Percentiles rank a stretch among this genome's conserved stretches.
phyloP scores from a whole-genome alignment of 2,113 vertebrate genomes.

The Indicator indicator region DNA sequence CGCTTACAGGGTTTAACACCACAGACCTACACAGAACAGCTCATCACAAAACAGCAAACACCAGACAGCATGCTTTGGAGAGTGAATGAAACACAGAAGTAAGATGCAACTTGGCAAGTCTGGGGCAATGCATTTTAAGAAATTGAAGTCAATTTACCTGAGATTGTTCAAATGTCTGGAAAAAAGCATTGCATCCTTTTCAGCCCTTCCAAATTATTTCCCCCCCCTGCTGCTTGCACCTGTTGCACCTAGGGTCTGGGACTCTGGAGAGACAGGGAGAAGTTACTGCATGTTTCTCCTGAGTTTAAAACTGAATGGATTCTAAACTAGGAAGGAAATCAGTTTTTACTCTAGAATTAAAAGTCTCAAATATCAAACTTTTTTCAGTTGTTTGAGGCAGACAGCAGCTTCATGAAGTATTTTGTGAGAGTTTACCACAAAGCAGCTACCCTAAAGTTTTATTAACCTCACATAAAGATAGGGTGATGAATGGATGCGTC shows the following conservation, averaged over 20 bases:
- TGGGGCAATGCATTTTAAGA: background rate
- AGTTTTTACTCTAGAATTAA: background rate
- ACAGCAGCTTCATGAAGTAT: background rate
- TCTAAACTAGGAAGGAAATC: background rate
- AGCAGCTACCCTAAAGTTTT: background rate
- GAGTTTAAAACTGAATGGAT: background rate
- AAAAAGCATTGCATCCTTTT: background rate
- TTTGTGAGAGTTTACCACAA: background rate
- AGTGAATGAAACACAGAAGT: background rate
- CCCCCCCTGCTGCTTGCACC: background rate
- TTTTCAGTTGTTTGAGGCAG: background rate
- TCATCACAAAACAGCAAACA: background rate
- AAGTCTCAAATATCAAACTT: background rate
- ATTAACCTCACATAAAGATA: background rate
- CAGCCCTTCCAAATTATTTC: background rate
- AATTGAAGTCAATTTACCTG: background rate
- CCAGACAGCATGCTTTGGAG: background rate
- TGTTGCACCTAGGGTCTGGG: background rate
- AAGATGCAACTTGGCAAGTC: background rate
- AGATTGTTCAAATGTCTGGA: background rate
- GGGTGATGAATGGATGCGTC: background rate
- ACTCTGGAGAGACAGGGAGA: background rate
- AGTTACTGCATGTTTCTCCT: background rate
- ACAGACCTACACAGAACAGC: background rate
- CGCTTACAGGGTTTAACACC: conserved; percentile 1